Conservation (phyloP, 2,888 invertebrate species). For the Tetragonisca angustula region DNA sequence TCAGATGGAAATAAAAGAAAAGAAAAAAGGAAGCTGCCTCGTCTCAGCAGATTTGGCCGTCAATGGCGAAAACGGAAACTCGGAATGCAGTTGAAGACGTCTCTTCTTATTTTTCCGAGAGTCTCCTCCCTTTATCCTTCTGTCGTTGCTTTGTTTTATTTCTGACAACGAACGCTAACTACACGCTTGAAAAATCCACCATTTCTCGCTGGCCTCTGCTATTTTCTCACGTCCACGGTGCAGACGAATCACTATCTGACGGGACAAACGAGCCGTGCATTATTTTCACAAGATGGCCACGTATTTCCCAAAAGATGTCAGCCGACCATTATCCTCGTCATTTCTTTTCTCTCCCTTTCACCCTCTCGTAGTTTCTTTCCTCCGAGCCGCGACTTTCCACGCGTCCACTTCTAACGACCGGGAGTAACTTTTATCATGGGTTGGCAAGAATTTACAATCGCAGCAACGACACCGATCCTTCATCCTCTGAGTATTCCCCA, state of each 20-base stretch:
- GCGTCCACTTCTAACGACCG: too few relatives aligned
- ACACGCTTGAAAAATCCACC: conserved; percentile 77
- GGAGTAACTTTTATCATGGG: too few relatives aligned
- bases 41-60: conserved; percentile 5
- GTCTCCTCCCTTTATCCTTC: neutral
- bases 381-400: neutral
- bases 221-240: conserved; percentile 73
- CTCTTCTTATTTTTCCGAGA: conserved; percentile 1
- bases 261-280: conserved; percentile 77
- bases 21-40: neutral
- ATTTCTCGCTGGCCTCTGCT: conserved; percentile 53
- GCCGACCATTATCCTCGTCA: conserved; percentile 43
- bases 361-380: neutral
- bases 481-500: too few relatives aligned
- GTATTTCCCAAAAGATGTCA: conserved; percentile 70
- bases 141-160: conserved; percentile 23
- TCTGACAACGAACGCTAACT: conserved; percentile 66
- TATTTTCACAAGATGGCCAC: conserved; percentile 72
- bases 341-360: conserved; percentile 29
- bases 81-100: conserved; percentile 29
- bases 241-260: conserved; percentile 79
- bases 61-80: conserved; percentile 4
- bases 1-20: neutral
- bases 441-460: too few relatives aligned
- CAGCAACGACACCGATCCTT: too few relatives aligned